Percentiles rank a stretch among this genome's conserved stretches.
phyloP scores from a whole-genome alignment of 2,797 vertebrate genomes.

The Halcyon smyrnensis region DNA sequence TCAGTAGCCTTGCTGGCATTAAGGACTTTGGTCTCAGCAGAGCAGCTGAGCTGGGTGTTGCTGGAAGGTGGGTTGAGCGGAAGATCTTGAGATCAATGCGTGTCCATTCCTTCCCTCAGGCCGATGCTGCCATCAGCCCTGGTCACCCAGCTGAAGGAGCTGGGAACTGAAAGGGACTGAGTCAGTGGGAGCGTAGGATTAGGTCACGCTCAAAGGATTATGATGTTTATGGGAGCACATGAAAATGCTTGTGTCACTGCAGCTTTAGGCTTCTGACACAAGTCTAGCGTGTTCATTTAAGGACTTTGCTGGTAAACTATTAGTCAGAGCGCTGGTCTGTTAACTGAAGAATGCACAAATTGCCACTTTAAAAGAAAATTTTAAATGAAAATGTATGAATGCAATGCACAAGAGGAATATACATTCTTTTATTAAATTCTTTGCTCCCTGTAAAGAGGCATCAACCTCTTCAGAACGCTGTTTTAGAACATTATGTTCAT shows the following conservation, averaged over 20 bases:
- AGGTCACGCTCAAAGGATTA: not conserved
- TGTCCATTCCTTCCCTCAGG: rapidly evolving
- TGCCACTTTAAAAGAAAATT: not conserved
- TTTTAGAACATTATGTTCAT: not conserved
- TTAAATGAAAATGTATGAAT: not conserved
- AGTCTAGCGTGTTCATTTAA: not conserved
- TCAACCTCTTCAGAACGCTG: not conserved
- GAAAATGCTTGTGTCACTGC: not conserved
- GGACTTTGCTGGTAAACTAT: not conserved
- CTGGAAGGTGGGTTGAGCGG: not conserved
- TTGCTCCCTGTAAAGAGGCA: not conserved
- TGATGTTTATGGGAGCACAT: not conserved
- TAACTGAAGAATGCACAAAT: not conserved
- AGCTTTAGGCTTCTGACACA: not conserved
- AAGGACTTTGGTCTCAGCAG: not conserved
- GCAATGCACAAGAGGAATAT: not conserved
- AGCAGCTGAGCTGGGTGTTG: not conserved
- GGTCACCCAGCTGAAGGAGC: not conserved
- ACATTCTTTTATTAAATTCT: not conserved
- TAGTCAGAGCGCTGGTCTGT: not conserved
- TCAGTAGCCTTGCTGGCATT: not conserved
- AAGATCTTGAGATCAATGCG: too few species aligned
- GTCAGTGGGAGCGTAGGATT: not conserved
- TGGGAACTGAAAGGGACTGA: not conserved
- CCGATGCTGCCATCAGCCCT: not conserved